phyloP scores from a whole-genome alignment of 2,888 invertebrate genomes.

The Aphodius sticticus region DNA sequence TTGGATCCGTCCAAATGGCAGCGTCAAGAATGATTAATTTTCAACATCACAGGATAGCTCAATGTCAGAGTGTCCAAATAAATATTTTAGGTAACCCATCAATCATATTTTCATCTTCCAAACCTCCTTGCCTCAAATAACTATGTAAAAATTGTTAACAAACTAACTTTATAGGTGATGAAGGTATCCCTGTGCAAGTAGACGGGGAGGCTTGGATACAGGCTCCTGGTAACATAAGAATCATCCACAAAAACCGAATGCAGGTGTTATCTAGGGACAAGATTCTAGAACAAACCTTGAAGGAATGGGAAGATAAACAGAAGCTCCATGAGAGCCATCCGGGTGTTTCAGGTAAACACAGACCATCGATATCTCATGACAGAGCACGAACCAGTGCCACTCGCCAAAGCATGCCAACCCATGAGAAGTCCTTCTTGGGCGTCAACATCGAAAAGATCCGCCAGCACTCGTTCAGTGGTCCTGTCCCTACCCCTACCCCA shows the following conservation, averaged over 20 bases:
- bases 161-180: conserved; percentile 67
- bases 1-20: conserved; percentile 97
- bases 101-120: background rate
- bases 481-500: conserved; percentile 44
- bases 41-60: conserved; percentile 96
- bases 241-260: conserved; percentile 95
- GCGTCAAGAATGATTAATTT: conserved; percentile 93
- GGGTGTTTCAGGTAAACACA: conserved; percentile 62
- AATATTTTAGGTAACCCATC: conserved; percentile 79
- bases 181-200: conserved; percentile 93
- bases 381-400: conserved; percentile 56
- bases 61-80: conserved; percentile 95
- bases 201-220: conserved; percentile 99
- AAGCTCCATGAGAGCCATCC: conserved; percentile 65
- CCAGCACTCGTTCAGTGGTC: conserved; percentile 60
- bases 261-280: conserved; percentile 95
- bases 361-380: conserved; percentile 57
- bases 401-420: conserved; percentile 58
- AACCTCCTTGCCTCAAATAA: no score
- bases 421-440: conserved; percentile 57
- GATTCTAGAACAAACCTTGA: conserved; percentile 87
- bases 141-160: no score
- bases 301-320: conserved; percentile 88
- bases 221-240: conserved; percentile 94
- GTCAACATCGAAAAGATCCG: conserved; percentile 58